Evolutionary conservation across 2,888 invertebrate genomes (phyloP).

Genomic region (Chrysolina americana): DNA sequence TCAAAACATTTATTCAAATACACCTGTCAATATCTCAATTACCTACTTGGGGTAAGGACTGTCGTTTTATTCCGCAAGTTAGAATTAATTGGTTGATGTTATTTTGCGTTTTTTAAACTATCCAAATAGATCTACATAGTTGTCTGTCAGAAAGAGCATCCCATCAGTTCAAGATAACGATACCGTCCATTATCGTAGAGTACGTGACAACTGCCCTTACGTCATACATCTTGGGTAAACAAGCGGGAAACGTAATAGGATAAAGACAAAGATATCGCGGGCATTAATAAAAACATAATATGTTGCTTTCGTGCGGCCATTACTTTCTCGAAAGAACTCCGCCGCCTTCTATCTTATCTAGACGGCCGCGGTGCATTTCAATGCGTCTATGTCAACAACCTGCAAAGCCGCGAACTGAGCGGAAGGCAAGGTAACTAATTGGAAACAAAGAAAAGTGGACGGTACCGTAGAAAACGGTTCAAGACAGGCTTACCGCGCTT

Average conservation of each 20-base stretch:
- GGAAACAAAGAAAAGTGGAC: constrained; percentile 55
- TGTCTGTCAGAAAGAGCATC: too few relatives aligned
- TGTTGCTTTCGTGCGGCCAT: constrained; percentile 1
- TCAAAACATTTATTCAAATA: too few relatives aligned
- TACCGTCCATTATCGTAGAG: background rate
- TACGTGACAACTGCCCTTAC: constrained; percentile 16
- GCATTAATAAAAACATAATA: constrained; percentile 10
- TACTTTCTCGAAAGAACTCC: background rate
- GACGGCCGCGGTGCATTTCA: constrained; percentile 44
- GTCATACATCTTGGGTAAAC: background rate
- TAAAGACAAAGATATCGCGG: background rate
- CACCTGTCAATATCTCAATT: too few relatives aligned
- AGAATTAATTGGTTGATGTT: too few relatives aligned
- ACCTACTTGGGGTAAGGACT: too few relatives aligned
- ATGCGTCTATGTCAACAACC: constrained; percentile 56
- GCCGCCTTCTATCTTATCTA: constrained; percentile 13
- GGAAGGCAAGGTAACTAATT: constrained; percentile 52
- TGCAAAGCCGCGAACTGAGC: constrained; percentile 46
- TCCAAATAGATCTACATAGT: too few relatives aligned
- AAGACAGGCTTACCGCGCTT: constrained; percentile 29
- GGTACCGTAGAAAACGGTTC: constrained; percentile 49
- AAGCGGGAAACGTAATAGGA: constrained; percentile 19
- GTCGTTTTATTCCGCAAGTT: too few relatives aligned
- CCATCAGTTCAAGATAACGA: background rate
- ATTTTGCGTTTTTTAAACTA: too few relatives aligned